These are phyloP conservation scores for Pogoniulus pusillus DNA, from an alignment of 2,797 vertebrate genomes.

Conservation along the genomic window DNA sequence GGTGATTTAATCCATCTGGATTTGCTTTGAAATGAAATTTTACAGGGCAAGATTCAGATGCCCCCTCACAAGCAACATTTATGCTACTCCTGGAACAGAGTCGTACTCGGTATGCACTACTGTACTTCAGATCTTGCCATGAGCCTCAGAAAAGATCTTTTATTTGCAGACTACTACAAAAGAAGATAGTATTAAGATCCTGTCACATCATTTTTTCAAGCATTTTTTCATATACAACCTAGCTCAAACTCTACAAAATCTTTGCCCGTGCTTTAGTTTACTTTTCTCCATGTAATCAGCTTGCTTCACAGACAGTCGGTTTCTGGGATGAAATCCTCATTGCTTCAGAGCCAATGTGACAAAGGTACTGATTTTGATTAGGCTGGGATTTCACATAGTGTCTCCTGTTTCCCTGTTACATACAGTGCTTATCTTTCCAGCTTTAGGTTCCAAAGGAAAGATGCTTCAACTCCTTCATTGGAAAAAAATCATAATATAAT, in stretches of 20 bases:
- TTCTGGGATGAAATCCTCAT: background rate
- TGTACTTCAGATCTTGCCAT: background rate
- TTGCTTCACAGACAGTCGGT: background rate
- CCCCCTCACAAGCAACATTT: background rate
- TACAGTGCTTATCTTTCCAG: background rate
- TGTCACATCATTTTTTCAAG: background rate
- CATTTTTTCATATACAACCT: background rate
- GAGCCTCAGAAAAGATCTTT: background rate
- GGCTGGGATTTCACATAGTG: background rate
- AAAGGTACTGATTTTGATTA: background rate
- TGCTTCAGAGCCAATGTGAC: background rate
- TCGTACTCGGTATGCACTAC: background rate
- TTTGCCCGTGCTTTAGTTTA: background rate
- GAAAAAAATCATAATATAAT: background rate
- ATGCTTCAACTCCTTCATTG: background rate
- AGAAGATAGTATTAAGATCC: background rate
- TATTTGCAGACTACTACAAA: background rate
- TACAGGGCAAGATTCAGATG: background rate
- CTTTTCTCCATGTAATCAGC: background rate
- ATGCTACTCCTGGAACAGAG: background rate
- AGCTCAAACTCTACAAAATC: background rate
- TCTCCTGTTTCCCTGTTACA: background rate
- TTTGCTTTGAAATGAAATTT: constrained; percentile 30
- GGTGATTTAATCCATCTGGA: background rate
- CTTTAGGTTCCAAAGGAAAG: background rate